Evolutionary conservation across 2,113 vertebrate species (phyloP).

Genomic region (Prinia subflava): DNA sequence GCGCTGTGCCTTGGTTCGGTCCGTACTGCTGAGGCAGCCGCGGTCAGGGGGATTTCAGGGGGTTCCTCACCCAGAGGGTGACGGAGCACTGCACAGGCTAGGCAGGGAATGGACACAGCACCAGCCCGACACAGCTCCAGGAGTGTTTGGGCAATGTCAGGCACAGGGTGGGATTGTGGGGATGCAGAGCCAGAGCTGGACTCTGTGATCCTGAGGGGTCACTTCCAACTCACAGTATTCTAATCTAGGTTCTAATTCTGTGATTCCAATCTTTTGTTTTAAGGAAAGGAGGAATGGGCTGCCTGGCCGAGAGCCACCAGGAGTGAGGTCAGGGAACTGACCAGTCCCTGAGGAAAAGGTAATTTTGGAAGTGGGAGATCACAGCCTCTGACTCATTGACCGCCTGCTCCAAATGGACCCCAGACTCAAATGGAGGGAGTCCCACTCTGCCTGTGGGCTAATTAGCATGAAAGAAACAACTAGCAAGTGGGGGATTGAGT

Average conservation of each 20-base stretch:
- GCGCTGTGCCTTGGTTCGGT: fast-evolving
- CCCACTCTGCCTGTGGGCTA: neutral
- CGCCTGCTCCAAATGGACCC: fast-evolving
- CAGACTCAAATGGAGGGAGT: neutral
- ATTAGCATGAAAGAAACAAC: neutral
- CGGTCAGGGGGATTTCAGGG: fast-evolving
- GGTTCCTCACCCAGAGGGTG: neutral
- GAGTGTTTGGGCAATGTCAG: fast-evolving
- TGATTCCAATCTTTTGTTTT: neutral
- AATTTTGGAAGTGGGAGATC: neutral
- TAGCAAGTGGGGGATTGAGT: neutral
- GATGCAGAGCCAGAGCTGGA: neutral
- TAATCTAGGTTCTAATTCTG: neutral
- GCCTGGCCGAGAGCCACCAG: neutral
- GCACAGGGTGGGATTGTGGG: neutral
- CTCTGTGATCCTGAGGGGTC: neutral
- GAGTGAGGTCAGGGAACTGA: neutral
- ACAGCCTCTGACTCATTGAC: neutral
- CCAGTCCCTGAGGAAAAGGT: neutral
- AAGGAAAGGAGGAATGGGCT: neutral
- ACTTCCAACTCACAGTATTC: too few relatives aligned
- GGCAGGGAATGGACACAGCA: neutral
- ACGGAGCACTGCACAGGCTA: fast-evolving
- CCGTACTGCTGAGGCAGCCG: fast-evolving
- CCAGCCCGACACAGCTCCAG: fast-evolving